Conservation (phyloP, 2,797 vertebrate genomes). For the Pseudochromis fuscus region DNA sequence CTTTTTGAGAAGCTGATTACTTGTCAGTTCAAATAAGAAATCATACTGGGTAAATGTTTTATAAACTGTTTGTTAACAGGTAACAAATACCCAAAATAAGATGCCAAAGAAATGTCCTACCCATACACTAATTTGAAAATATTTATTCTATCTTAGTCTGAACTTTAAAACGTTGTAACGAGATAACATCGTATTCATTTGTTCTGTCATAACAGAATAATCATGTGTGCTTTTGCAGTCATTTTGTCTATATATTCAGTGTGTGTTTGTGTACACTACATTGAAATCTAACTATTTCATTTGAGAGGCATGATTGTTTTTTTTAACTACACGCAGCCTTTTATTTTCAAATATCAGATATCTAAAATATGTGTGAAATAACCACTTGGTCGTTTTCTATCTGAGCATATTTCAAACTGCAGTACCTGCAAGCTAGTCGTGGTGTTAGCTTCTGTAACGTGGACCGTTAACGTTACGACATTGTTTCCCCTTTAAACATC, state of each 20-base stretch:
- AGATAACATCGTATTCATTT: neutral
- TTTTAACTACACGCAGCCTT: no score
- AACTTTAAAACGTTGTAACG: neutral
- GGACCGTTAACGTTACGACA: conserved; percentile 32
- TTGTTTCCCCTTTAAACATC: conserved; percentile 16
- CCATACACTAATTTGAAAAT: no score
- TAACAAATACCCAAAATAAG: no score
- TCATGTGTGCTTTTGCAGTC: neutral
- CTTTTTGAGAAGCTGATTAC: no score
- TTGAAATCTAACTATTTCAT: no score
- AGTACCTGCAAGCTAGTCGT: conserved; percentile 53
- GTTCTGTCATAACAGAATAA: neutral
- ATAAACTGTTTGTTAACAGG: no score
- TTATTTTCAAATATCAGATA: neutral
- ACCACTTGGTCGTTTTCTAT: neutral
- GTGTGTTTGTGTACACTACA: no score
- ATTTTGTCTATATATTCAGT: neutral
- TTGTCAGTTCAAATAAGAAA: no score
- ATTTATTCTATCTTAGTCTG: neutral
- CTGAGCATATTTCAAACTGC: neutral
- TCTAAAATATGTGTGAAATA: neutral
- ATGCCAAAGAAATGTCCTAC: no score
- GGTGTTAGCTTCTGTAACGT: conserved; percentile 20
- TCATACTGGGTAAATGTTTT: no score
- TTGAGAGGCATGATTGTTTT: no score